Conservation (phyloP, 1,140 invertebrate genomes). For the Phortica variegata region DNA sequence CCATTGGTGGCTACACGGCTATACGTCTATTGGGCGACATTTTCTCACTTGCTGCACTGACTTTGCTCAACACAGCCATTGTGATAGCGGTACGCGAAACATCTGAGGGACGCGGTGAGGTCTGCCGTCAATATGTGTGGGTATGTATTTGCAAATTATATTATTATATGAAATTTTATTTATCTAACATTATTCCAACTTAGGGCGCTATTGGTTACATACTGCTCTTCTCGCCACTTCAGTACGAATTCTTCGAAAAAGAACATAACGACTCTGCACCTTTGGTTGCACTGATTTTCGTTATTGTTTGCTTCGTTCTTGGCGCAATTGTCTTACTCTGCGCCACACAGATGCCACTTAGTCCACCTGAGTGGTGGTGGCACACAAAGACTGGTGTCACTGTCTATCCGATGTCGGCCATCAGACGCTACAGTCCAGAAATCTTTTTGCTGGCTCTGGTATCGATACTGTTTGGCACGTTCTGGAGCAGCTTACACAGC, state of each 20-base stretch:
- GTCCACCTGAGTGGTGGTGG: constrained; percentile 81
- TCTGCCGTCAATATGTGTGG: constrained; percentile 76
- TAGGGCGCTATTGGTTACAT: constrained; percentile 74
- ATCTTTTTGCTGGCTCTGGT: constrained; percentile 69
- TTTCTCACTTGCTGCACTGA: constrained; percentile 71
- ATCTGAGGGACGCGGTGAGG: constrained; percentile 74
- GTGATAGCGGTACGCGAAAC: constrained; percentile 78
- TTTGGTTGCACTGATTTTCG: constrained; percentile 59
- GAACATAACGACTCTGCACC: constrained; percentile 22
- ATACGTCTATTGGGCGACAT: constrained; percentile 73
- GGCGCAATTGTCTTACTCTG: constrained; percentile 40
- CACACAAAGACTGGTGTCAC: constrained; percentile 74
- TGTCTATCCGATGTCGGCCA: constrained; percentile 71
- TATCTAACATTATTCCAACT: too few relatives aligned
- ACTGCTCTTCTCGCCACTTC: constrained; percentile 69
- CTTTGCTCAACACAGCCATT: constrained; percentile 73
- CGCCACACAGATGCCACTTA: constrained; percentile 66
- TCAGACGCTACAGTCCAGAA: constrained; percentile 72
- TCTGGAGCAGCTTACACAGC: constrained; percentile 77
- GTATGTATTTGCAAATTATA: too few relatives aligned
- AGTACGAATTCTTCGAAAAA: constrained; percentile 56
- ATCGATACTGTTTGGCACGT: constrained; percentile 69
- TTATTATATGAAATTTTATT: too few relatives aligned
- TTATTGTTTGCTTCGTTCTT: constrained; percentile 62
- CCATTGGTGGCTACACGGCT: constrained; percentile 71